These are phyloP conservation scores for Pachypsylla venusta DNA, from an alignment of 1,140 invertebrate species.

Conservation along the genomic window DNA sequence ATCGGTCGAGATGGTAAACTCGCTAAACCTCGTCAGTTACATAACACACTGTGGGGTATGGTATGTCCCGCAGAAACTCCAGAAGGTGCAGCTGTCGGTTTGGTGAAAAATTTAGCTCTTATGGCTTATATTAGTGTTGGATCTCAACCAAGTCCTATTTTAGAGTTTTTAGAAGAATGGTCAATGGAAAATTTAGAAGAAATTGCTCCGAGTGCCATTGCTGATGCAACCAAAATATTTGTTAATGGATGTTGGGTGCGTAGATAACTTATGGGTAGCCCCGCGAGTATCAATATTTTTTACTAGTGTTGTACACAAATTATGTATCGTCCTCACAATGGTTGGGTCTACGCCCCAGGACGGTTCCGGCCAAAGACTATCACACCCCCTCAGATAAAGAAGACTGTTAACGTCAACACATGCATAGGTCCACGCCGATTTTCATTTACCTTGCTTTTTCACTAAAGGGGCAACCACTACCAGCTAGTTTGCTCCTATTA, in stretches of 20 bases:
- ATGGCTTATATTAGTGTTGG: constrained; percentile 99
- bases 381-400: too few relatives aligned
- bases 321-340: too few relatives aligned
- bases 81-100: constrained; percentile 76
- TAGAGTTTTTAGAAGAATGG: constrained; percentile 99
- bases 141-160: constrained; percentile 91
- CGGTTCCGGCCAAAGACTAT: too few relatives aligned
- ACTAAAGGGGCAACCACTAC: too few relatives aligned
- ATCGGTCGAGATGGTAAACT: constrained; percentile 97
- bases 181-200: constrained; percentile 99
- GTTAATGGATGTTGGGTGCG: constrained; percentile 96
- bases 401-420: too few relatives aligned
- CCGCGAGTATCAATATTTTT: too few relatives aligned
- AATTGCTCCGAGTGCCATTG: constrained; percentile 88
- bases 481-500: too few relatives aligned
- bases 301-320: too few relatives aligned
- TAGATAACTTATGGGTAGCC: too few relatives aligned
- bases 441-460: too few relatives aligned
- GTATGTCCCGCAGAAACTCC: constrained; percentile 99
- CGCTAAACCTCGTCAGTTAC: constrained; percentile 92
- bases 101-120: constrained; percentile 95
- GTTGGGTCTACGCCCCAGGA: too few relatives aligned
- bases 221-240: constrained; percentile 97
- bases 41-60: constrained; percentile 99
- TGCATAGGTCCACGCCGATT: too few relatives aligned